Conservation (phyloP, 2,113 vertebrate genomes). For the Leucoraja erinaceus region DNA sequence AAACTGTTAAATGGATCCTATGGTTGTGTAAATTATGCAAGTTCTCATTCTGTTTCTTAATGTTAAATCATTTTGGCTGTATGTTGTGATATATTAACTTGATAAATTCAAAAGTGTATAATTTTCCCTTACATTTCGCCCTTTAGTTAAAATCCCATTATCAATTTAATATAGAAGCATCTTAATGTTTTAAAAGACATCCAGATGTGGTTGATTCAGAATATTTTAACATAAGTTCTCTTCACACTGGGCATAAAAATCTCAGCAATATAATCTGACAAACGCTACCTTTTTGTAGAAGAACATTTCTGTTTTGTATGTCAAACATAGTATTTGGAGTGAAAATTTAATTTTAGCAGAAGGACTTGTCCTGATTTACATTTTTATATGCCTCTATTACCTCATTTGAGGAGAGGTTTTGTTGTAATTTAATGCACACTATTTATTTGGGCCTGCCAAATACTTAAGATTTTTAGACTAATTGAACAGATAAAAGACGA, state of each 20-base stretch:
- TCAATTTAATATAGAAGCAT: slow-evolving; percentile 14
- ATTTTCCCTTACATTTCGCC: slow-evolving; percentile 10
- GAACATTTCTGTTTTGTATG: slow-evolving; percentile 13
- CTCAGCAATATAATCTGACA: slow-evolving; percentile 19
- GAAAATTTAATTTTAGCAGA: slow-evolving; percentile 22
- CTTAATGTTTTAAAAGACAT: neutral
- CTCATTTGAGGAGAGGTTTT: slow-evolving; percentile 12
- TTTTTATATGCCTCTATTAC: slow-evolving; percentile 21
- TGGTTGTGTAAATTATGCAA: slow-evolving; percentile 36
- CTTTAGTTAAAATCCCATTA: slow-evolving; percentile 25
- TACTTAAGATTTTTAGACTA: neutral
- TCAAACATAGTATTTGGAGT: slow-evolving; percentile 9
- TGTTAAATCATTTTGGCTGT: slow-evolving; percentile 36
- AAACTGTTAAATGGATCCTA: slow-evolving; percentile 94
- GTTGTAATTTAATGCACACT: slow-evolving; percentile 29
- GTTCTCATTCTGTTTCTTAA: slow-evolving; percentile 36
- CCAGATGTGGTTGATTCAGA: slow-evolving; percentile 1
- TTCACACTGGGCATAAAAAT: neutral
- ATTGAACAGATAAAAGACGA: slow-evolving; percentile 23
- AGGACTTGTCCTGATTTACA: neutral
- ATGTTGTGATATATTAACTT: slow-evolving; percentile 36
- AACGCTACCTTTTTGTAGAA: neutral
- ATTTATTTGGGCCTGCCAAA: slow-evolving; percentile 29
- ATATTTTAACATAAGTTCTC: neutral
- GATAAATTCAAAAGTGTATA: slow-evolving; percentile 34